Percentiles rank a stretch among this genome's conserved stretches.
These are phyloP conservation scores for Hirtodrosophila confusa DNA, from an alignment of 2,888 invertebrate species.

Conservation along the genomic window DNA sequence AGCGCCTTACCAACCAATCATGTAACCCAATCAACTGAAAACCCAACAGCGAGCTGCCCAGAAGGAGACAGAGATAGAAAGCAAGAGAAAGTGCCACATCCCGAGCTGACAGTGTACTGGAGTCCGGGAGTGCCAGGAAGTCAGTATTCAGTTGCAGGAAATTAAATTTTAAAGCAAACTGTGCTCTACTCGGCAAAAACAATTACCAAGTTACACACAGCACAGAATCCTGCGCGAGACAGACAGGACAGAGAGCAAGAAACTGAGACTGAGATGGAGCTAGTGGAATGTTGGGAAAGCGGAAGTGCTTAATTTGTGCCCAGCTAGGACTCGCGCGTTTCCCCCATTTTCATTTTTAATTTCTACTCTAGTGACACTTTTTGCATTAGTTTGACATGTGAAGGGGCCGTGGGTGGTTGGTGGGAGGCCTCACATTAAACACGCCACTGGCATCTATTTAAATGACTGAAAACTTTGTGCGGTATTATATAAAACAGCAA, in stretches of 20 bases:
- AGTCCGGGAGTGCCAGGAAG: constrained; percentile 50
- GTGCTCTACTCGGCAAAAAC: constrained; percentile 44
- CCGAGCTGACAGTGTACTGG: constrained; percentile 1
- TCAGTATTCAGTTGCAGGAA: constrained; percentile 70
- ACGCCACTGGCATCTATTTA: constrained; percentile 66
- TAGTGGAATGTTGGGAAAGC: constrained; percentile 10
- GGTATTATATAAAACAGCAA: constrained; percentile 53
- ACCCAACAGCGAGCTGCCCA: constrained; percentile 3
- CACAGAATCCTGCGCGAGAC: not conserved
- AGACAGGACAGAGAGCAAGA: not conserved
- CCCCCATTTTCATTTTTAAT: constrained; percentile 73
- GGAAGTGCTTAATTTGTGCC: constrained; percentile 72
- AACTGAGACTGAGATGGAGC: not conserved
- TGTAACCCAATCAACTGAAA: constrained; percentile 52
- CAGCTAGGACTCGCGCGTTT: constrained; percentile 39
- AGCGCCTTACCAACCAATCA: constrained; percentile 35
- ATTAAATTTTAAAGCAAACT: constrained; percentile 69
- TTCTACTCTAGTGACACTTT: constrained; percentile 64
- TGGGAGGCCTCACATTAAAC: constrained; percentile 14
- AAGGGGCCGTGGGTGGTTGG: constrained; percentile 1
- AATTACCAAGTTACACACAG: constrained; percentile 44
- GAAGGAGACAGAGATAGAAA: not conserved
- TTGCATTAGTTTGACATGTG: constrained; percentile 70
- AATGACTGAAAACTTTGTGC: constrained; percentile 68
- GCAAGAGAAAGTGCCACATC: constrained; percentile 11